These are phyloP conservation scores for Dynastes hyllus DNA, from an alignment of 2,888 invertebrate genomes.

Conservation along the genomic window DNA sequence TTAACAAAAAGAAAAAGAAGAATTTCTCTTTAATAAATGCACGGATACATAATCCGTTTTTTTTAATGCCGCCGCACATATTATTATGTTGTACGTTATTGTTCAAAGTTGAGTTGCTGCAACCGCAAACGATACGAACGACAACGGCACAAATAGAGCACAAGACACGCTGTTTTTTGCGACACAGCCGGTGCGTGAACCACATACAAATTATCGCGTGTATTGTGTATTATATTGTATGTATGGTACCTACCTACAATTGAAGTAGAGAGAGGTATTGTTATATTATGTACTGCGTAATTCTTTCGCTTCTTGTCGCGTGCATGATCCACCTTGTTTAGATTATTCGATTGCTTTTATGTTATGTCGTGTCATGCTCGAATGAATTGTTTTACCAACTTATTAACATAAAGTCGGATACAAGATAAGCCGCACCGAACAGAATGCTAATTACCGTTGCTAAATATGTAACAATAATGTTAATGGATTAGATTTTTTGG, in stretches of 20 bases:
- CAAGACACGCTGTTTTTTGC: conserved; percentile 25
- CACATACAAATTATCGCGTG: conserved; percentile 30
- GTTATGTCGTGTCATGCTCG: conserved; percentile 16
- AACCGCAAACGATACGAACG: conserved; percentile 21
- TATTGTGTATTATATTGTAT: conserved; percentile 16
- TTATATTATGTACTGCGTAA: conserved; percentile 18
- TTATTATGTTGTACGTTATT: conserved; percentile 18
- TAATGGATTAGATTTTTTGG: neutral
- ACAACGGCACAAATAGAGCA: conserved; percentile 27
- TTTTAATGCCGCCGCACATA: neutral
- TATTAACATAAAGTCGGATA: conserved; percentile 11
- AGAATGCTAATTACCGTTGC: conserved; percentile 4
- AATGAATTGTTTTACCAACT: conserved; percentile 10
- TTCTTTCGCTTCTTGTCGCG: conserved; percentile 25
- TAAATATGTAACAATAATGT: neutral
- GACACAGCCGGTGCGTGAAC: conserved; percentile 21
- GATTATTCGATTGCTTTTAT: conserved; percentile 8
- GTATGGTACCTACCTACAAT: conserved; percentile 17
- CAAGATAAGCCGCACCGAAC: neutral
- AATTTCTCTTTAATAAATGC: conserved; percentile 32
- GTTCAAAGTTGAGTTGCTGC: conserved; percentile 16
- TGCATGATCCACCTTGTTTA: conserved; percentile 15
- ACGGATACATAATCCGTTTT: neutral
- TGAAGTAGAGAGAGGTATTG: conserved; percentile 13
- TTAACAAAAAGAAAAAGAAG: neutral